Evolutionary conservation across 1,140 invertebrate species (phyloP), one percentile per base, ranked within the genome.

Genomic region (Micrasema minimum): DNA sequence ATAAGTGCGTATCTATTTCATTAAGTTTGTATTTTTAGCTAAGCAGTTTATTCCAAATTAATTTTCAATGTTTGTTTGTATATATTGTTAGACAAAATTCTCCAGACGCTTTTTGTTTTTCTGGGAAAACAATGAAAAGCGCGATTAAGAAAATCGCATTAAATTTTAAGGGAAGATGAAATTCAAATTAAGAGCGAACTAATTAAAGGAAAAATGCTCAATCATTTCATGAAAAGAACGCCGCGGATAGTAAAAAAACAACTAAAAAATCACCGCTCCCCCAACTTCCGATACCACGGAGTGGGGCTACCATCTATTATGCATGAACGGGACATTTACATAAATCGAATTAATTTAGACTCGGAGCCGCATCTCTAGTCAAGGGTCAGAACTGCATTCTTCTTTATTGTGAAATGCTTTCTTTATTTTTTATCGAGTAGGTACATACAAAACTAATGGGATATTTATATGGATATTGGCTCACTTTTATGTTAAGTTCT

Each of bases 201-300:
- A 74, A 74, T 74, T 70, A 74, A 74, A 74, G 67, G 64, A 74
- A 74, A 74, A 74, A 74, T 74, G 72, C 68, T 71, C 68, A 74
- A 74, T 74, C 72, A 74, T 74, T 70, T 71, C 68, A 55, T 64
- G 46, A 67, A 53, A 55, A 67, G 53, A 74, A 48, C 62, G 72
- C 46, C 46, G 6, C 12, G 62, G 72, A 66, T 73, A 59, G 61
- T 69, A 73, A 69, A 69, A 73, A 73, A 73, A 73, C 55, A 73
- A 62, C 61, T 45, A 59, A 66, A 59, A 65, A 53, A 71, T 65
- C 64, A 37, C 64, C 53, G 55, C 43, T 43, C 43, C 41, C 66
- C 9, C 53, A 43, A 71, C 37, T 55, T 66, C 46, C 50, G 35
- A 69, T 69, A 64, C 51, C 61, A 66, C 57, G n/a, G 18, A 43